Evolutionary conservation across 2,113 vertebrate genomes (phyloP).

Genomic region (Nannospalax galili): DNA sequence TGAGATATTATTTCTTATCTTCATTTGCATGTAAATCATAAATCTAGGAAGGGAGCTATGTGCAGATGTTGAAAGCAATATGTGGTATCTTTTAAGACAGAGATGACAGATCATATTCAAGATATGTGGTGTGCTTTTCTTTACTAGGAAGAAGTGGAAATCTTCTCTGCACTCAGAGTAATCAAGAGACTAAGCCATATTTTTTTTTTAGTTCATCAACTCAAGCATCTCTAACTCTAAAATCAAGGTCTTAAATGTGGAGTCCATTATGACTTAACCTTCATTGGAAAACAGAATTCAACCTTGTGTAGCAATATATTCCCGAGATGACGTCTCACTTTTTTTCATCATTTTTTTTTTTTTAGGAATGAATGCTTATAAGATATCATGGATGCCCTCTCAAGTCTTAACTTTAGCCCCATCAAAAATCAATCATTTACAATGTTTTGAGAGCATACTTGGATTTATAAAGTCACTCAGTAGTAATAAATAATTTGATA

Average conservation of each 20-base stretch:
- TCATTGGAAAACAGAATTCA: constrained; percentile 16
- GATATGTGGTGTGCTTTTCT: not conserved
- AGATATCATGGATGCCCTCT: not conserved
- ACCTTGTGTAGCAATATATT: constrained; percentile 4
- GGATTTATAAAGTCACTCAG: not conserved
- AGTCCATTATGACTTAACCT: not conserved
- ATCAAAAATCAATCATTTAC: not conserved
- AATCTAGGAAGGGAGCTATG: not conserved
- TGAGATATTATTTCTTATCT: not conserved
- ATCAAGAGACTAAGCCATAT: no score
- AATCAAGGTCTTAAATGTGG: not conserved
- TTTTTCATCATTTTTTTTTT: not conserved
- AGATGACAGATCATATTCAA: not conserved
- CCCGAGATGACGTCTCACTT: not conserved
- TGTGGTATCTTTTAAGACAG: not conserved
- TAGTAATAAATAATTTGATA: not conserved
- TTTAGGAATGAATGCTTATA: not conserved
- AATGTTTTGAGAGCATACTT: not conserved
- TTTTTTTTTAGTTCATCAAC: not conserved
- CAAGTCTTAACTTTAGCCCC: not conserved
- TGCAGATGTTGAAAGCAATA: not conserved
- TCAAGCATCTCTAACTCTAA: not conserved
- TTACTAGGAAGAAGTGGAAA: not conserved
- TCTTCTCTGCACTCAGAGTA: no score
- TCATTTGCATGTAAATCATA: not conserved